Base-by-base conservation (phyloP, 2,113 vertebrate species). In the Epinephelus cyanopodus region DNA sequence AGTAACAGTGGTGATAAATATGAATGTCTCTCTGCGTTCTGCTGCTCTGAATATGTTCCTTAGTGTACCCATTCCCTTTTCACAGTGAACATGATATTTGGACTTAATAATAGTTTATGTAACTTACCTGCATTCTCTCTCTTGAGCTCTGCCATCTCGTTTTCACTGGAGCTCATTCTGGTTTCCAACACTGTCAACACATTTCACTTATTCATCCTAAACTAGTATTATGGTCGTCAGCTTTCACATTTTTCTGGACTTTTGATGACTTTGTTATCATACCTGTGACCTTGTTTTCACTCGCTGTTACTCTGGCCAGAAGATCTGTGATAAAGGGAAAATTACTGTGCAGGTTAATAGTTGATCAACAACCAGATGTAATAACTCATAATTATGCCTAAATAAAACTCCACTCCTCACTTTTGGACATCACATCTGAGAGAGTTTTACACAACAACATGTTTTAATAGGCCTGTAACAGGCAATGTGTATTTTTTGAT, bases 91-190 rank as follows among this genome's bases (percentile, higher is more conserved):
- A 11, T 12, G 3, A 21, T 23, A 23, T 15, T 23, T 23, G 47
- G 39, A 42, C 39, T 42, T 42, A 8, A 6, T 39, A 6, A 8
- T 1, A 18, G 65, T 21, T 68, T 7, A 17, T 37, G 2, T 18
- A 3, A 1, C 12, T 42, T 29, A 71, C 81, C 58, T 58, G 66
- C 18, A 15, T 57, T 63, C 29, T 37, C 57, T 69, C 15, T 76
- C 39, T 70, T 67, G 12, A 69, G 54, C 19, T 68, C 37, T 27
- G 56, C 54, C 23, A 76, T 19, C 57, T 61, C 15, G 1, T 6
- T 53, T 37, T 79, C 58, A 56, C 21, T 71, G 48, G 57, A 71
- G 58, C 10, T 63, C 18, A 79, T 52, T 71, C 58, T 79, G 67
- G 65, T 10, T 13, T 76, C 66, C 5, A 76, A 57, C 4, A 9